These are phyloP conservation scores for Macaria notata DNA, from an alignment of 2,888 invertebrate genomes.

Conservation along the genomic window DNA sequence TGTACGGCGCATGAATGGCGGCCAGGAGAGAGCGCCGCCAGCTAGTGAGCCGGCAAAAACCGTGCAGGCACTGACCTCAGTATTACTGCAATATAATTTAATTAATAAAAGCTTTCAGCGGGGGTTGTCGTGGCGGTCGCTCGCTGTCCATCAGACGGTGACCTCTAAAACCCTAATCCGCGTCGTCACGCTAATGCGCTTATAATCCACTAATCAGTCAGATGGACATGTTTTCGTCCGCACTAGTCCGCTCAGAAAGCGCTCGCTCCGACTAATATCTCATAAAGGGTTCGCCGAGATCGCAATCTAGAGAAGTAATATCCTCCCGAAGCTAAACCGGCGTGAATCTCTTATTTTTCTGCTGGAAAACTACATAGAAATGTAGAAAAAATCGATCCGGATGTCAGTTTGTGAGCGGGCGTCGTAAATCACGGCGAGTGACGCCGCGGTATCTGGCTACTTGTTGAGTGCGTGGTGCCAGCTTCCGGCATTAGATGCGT, in stretches of 20 bases:
- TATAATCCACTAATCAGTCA: constrained; percentile 17
- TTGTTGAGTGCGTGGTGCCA: constrained; percentile 45
- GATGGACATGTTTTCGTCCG: constrained; percentile 14
- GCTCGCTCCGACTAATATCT: constrained; percentile 35
- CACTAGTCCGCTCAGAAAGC: constrained; percentile 7
- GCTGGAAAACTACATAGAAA: constrained; percentile 41
- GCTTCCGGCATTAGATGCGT: not conserved
- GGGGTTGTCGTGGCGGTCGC: not conserved
- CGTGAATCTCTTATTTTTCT: constrained; percentile 44
- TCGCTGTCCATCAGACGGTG: constrained; percentile 6
- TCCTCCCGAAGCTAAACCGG: constrained; percentile 56
- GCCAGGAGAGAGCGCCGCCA: too few species aligned
- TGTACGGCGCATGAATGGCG: too few species aligned
- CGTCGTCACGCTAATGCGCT: constrained; percentile 6
- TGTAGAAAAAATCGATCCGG: constrained; percentile 47
- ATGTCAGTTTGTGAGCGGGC: constrained; percentile 42
- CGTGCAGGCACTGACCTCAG: too few species aligned
- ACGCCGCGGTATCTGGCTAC: constrained; percentile 45
- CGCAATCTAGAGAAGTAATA: constrained; percentile 66
- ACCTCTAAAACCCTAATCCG: constrained; percentile 14
- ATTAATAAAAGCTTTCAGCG: constrained; percentile 1
- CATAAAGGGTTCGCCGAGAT: constrained; percentile 51
- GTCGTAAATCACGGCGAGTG: constrained; percentile 55
- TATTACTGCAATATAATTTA: not conserved
- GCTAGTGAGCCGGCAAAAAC: too few species aligned